Conservation (phyloP, 2,113 vertebrate genomes). For the Cyprinodon variegatus region DNA sequence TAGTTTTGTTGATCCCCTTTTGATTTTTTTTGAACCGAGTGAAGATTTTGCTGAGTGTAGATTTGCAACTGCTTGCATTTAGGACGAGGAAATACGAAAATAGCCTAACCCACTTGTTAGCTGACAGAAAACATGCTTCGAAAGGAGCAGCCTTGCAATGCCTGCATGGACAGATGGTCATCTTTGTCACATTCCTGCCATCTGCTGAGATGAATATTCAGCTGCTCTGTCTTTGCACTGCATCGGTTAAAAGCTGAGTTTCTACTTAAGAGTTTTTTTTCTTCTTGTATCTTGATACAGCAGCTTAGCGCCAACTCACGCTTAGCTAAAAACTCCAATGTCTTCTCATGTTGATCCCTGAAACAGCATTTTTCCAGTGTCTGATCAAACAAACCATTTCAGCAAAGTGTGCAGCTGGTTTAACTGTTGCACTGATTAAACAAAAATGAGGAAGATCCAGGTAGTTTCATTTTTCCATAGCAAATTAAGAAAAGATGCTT, state of each 20-base stretch:
- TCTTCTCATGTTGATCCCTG: not conserved
- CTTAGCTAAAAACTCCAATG: not conserved
- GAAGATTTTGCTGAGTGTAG: not conserved
- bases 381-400: not conserved
- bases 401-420: not conserved
- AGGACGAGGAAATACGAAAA: not conserved
- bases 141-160: not conserved
- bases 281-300: not conserved
- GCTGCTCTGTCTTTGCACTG: not conserved
- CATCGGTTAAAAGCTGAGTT: not conserved
- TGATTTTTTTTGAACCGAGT: not conserved
- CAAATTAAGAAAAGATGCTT: too few species aligned
- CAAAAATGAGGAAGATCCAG: not conserved
- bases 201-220: constrained; percentile 51
- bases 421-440: not conserved
- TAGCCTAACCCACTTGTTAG: constrained; percentile 15
- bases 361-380: not conserved
- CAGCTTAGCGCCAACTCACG: not conserved
- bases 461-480: not conserved
- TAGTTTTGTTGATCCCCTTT: not conserved
- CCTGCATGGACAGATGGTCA: constrained; percentile 51
- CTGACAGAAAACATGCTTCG: constrained; percentile 18
- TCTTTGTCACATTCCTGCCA: constrained; percentile 43
- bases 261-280: not conserved
- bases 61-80: not conserved